Evolutionary conservation across 2,113 vertebrate species (phyloP).

Genomic region (Neomonachus schauinslandi): DNA sequence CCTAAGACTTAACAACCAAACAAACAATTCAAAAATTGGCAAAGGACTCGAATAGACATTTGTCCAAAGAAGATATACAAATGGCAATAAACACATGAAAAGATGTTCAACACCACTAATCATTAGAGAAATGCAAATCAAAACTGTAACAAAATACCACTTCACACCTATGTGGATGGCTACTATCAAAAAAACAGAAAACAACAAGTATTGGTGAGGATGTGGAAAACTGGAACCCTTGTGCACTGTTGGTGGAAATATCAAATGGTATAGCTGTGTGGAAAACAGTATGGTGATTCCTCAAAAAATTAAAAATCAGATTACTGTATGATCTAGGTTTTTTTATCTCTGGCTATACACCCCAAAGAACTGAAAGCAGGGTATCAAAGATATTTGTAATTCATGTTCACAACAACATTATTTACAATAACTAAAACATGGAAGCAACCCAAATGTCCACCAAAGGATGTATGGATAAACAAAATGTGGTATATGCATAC

Average conservation of each 20-base stretch:
- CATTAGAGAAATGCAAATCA: background rate
- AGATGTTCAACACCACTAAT: background rate
- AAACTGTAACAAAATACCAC: background rate
- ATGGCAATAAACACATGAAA: background rate
- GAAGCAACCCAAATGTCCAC: background rate
- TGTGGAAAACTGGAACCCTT: background rate
- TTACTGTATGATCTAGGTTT: background rate
- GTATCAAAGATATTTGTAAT: background rate
- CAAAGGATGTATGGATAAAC: background rate
- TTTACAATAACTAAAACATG: background rate
- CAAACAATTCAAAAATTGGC: background rate
- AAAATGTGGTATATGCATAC: background rate
- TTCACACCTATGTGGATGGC: background rate
- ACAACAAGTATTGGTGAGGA: background rate
- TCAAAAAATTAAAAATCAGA: slow-evolving; percentile 15
- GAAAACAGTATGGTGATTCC: background rate
- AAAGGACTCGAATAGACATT: background rate
- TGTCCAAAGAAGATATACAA: background rate
- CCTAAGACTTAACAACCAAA: background rate
- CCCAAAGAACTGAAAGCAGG: background rate
- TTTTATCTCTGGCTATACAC: background rate
- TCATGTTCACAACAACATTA: background rate
- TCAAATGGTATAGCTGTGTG: background rate
- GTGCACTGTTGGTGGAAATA: background rate
- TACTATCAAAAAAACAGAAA: background rate